Evolutionary conservation across 1,140 invertebrate genomes (phyloP).

Genomic region (Drosophila cardini): DNA sequence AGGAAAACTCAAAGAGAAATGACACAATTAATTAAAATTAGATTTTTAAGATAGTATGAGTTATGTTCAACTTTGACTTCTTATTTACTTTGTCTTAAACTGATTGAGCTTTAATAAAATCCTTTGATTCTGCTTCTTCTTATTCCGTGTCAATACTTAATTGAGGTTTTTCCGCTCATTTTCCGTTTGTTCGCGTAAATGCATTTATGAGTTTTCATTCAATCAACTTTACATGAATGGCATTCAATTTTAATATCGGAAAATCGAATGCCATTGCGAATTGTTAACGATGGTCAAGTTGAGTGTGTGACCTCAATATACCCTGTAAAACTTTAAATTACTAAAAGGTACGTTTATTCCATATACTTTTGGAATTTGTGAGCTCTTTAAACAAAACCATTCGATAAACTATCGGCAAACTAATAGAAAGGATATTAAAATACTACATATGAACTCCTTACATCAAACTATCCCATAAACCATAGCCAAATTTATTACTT

Average conservation of each 20-base stretch:
- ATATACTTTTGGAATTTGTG: too few species aligned
- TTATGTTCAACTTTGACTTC: not conserved
- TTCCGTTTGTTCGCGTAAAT: conserved; percentile 15
- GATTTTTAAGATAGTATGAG: too few species aligned
- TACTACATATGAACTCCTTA: too few species aligned
- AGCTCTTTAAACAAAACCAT: too few species aligned
- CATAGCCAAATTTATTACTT: too few species aligned
- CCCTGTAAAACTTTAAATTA: conserved; percentile 9
- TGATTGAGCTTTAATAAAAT: not conserved
- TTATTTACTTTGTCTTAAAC: not conserved
- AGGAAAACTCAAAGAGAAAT: too few species aligned
- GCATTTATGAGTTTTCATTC: conserved; percentile 14
- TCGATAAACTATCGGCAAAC: too few species aligned
- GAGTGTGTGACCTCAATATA: not conserved
- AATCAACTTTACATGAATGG: conserved; percentile 18
- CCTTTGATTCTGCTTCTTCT: not conserved
- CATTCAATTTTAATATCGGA: conserved; percentile 6
- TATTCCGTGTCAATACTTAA: not conserved
- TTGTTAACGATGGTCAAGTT: not conserved
- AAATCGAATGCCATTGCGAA: conserved; percentile 7
- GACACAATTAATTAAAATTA: too few species aligned
- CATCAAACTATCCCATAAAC: too few species aligned
- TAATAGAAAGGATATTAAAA: too few species aligned
- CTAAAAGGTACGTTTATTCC: not conserved
- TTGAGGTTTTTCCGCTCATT: not conserved